Conservation (phyloP, 1,140 invertebrate genomes). For the Drosophila mayri region DNA sequence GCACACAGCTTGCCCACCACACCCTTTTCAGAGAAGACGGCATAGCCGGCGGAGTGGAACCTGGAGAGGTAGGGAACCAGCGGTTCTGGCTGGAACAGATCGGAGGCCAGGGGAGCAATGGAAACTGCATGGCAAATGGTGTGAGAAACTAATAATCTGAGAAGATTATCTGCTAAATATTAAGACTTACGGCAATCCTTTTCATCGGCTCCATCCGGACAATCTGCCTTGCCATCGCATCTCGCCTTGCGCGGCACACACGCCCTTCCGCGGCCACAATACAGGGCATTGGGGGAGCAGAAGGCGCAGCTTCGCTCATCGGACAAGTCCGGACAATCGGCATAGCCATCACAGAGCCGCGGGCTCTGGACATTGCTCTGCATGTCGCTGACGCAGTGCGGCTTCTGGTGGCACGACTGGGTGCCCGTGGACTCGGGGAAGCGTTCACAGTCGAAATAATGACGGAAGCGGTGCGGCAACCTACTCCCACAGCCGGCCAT, state of each 20-base stretch:
- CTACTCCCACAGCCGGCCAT: slow-evolving; percentile 92
- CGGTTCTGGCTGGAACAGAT: slow-evolving; percentile 86
- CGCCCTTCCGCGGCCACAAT: slow-evolving; percentile 90
- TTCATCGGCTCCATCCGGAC: slow-evolving; percentile 94
- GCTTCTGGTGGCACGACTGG: slow-evolving; percentile 90
- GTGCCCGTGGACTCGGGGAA: slow-evolving; percentile 92
- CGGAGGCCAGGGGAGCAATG: slow-evolving; percentile 88
- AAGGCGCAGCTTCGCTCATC: slow-evolving; percentile 93
- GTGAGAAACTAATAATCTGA: too few species aligned
- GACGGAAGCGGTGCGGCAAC: slow-evolving; percentile 89
- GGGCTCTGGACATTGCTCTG: slow-evolving; percentile 90
- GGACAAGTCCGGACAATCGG: slow-evolving; percentile 93
- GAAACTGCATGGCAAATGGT: slow-evolving; percentile 87
- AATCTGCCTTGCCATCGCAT: slow-evolving; percentile 93
- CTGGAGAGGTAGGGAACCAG: slow-evolving; percentile 88
- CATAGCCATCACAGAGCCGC: slow-evolving; percentile 93
- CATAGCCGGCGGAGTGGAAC: slow-evolving; percentile 91
- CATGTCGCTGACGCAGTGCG: slow-evolving; percentile 90
- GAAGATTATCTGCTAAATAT: too few species aligned
- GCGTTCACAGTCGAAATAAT: slow-evolving; percentile 91
- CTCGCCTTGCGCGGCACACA: slow-evolving; percentile 90
- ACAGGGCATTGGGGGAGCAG: slow-evolving; percentile 89
- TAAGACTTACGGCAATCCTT: slow-evolving; percentile 90
- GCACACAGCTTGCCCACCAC: slow-evolving; percentile 92
- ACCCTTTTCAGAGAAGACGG: slow-evolving; percentile 93